phyloP scores from a whole-genome alignment of 2,888 invertebrate genomes.

The Tricholauxania praeusta region DNA sequence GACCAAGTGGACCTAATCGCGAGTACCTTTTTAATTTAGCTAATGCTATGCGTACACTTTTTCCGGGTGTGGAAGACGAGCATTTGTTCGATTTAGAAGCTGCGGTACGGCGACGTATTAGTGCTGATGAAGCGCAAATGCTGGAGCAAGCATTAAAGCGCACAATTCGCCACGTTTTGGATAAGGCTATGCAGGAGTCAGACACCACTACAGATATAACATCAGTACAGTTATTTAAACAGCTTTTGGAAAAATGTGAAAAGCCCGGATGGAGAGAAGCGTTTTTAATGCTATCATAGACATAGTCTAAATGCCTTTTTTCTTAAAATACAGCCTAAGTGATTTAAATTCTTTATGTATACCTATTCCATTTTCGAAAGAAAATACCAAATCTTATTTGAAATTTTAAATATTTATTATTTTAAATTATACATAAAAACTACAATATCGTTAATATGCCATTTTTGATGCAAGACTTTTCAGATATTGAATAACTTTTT shows the following conservation, averaged over 20 bases:
- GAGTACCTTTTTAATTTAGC: slow-evolving; percentile 93
- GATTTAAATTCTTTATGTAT: too few relatives aligned
- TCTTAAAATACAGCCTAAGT: too few relatives aligned
- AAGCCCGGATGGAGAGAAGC: slow-evolving; percentile 56
- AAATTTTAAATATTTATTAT: too few relatives aligned
- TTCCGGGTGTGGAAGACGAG: slow-evolving; percentile 78
- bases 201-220: slow-evolving; percentile 24
- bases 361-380: too few relatives aligned
- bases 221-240: slow-evolving; percentile 47
- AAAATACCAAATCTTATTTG: too few relatives aligned
- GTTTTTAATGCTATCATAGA: slow-evolving; percentile 39
- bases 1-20: slow-evolving; percentile 90
- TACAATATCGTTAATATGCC: too few relatives aligned
- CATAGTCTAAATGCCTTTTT: neutral
- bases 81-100: slow-evolving; percentile 83
- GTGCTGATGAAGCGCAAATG: slow-evolving; percentile 48
- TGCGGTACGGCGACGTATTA: slow-evolving; percentile 66
- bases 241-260: slow-evolving; percentile 45
- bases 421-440: too few relatives aligned
- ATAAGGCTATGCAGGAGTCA: slow-evolving; percentile 31
- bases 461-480: too few relatives aligned
- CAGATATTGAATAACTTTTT: too few relatives aligned
- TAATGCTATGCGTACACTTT: slow-evolving; percentile 79
- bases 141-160: slow-evolving; percentile 50
- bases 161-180: slow-evolving; percentile 50